Base-by-base conservation (phyloP, 2,113 vertebrate species). In the Lampris megalopsis region DNA sequence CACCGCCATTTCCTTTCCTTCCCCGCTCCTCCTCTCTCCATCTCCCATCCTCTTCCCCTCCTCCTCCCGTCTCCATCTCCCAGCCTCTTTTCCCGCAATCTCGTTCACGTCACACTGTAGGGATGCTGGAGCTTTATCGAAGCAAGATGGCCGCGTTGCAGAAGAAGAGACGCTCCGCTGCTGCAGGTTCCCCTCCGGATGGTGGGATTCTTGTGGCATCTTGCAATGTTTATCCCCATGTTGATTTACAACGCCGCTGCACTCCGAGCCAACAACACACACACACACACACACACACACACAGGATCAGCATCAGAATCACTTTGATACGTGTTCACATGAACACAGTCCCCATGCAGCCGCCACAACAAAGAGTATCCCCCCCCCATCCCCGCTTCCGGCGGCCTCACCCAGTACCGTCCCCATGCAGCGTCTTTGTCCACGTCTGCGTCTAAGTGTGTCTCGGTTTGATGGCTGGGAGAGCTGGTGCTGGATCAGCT, bases 121-220 rank as follows among this genome's bases (percentile, higher is more conserved):
- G 37, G 61, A 79, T 49, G 10, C 2, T 24, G 36, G 8, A n/a
- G 24, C 45, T 57, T 79, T 54, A 71, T 67, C 63, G 56, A 9
- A 71, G 50, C 57, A 60, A 67, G 65, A 74, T 50, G 70, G 35
- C 57, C 37, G 50, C 68, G 58, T 63, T 71, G 53, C 35, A 78
- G 53, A 43, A 68, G 8, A 69, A 68, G 8, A 69, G n/a, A 8
- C n/a, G 60, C n/a, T 56, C 41, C 50, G 4, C 13, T 42, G 4
- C 64, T 24, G 63, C 75, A 42, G 8, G 50, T 8, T 3, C 10
- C 24, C 24, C 45, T 9, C 2, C 6, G 38, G 50, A 37, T 2
- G 6, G 53, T 37, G 3, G 35, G 41, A 67, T 45, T 71, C 58
- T 49, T 80, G 36, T 48, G 65, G 35, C 7, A 43, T 47, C 60